These are phyloP conservation scores for Arion vulgaris DNA, from an alignment of 1,140 invertebrate genomes.

Conservation along the genomic window DNA sequence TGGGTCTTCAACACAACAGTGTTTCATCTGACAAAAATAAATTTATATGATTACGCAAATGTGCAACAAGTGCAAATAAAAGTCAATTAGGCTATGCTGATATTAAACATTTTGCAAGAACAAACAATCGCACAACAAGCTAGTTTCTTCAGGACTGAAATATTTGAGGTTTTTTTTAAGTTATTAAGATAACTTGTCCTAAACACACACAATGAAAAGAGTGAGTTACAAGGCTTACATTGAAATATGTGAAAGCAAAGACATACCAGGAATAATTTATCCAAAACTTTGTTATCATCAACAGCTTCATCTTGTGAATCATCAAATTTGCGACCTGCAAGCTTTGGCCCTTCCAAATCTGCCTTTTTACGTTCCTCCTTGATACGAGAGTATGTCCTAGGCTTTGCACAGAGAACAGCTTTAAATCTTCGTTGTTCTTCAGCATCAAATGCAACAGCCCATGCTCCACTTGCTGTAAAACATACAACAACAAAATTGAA, in stretches of 20 bases:
- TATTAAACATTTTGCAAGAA: too few species aligned
- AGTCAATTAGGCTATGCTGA: background rate
- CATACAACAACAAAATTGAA: slow-evolving; percentile 21
- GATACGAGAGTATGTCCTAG: slow-evolving; percentile 67
- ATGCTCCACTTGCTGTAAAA: slow-evolving; percentile 64
- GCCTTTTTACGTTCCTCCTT: slow-evolving; percentile 63
- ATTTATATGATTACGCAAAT: background rate
- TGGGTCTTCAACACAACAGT: slow-evolving; percentile 71
- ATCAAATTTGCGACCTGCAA: slow-evolving; percentile 43
- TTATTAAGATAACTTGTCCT: too few species aligned
- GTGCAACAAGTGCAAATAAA: background rate
- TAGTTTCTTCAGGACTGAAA: too few species aligned
- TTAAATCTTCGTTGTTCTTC: slow-evolving; percentile 69
- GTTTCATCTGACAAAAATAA: slow-evolving; percentile 64
- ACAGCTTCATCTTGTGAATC: slow-evolving; percentile 38
- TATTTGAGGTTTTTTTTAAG: too few species aligned
- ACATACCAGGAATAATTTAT: slow-evolving; percentile 71
- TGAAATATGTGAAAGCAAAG: too few species aligned
- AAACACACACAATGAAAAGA: too few species aligned
- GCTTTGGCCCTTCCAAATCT: slow-evolving; percentile 56
- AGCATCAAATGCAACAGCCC: slow-evolving; percentile 66
- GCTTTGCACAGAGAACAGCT: slow-evolving; percentile 68
- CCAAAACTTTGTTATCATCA: slow-evolving; percentile 58
- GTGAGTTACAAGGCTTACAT: too few species aligned
- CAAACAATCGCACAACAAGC: too few species aligned